Conservation (phyloP, 2,797 vertebrate species). For the Gila robusta region DNA sequence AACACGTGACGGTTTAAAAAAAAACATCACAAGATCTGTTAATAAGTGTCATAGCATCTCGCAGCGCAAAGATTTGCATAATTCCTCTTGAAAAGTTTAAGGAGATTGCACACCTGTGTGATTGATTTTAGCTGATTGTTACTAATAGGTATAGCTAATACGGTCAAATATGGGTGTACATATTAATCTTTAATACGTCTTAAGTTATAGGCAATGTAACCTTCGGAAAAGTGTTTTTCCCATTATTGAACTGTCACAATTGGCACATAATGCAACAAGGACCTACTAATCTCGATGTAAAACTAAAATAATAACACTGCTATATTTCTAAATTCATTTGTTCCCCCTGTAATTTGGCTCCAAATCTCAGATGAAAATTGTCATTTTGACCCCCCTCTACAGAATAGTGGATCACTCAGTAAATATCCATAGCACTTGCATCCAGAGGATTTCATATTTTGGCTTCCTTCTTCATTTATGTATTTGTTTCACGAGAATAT, state of each 20-base stretch:
- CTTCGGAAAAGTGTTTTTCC: neutral
- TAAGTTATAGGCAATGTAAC: neutral
- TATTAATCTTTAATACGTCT: neutral
- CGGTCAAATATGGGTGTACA: neutral
- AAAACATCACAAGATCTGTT: neutral
- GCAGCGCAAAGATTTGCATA: neutral
- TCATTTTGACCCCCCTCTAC: no score
- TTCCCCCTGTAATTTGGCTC: neutral
- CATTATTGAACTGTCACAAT: neutral
- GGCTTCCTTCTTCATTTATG: no score
- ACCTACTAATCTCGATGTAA: neutral
- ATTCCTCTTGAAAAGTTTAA: neutral
- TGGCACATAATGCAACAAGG: neutral
- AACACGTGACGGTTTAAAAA: neutral
- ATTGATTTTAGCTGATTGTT: neutral
- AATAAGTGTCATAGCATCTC: neutral
- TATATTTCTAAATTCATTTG: neutral
- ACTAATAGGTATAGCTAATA: neutral
- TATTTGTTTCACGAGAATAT: no score
- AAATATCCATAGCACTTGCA: no score
- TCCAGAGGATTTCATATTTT: no score
- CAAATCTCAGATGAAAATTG: neutral
- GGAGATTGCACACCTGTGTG: neutral
- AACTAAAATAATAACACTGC: neutral
- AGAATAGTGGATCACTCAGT: no score